Base-by-base conservation (phyloP, 2,797 vertebrate genomes). In the Babyrousa celebensis region DNA sequence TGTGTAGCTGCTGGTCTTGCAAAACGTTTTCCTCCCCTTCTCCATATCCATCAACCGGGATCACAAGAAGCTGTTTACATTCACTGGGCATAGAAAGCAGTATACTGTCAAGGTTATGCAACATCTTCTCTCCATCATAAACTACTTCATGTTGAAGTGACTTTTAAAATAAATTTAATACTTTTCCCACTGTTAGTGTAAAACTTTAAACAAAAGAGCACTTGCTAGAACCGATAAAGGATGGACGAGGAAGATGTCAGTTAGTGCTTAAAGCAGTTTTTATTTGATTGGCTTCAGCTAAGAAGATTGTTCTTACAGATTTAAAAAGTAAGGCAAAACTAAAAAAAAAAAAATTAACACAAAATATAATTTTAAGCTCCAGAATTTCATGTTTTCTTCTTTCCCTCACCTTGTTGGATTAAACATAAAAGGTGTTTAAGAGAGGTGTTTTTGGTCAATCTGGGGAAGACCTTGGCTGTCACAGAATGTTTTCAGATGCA, bases 251-350 rank as follows among this genome's bases (percentile, higher is more conserved):
- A 62, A 68, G 52, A 18, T 87, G 6, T 85, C 32, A 43, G 25
- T 75, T 54, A 63, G 5, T 85, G 25, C 9, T 72, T 89, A 52
- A 85, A 62, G 23, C 6, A 60, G 3, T 86, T 21, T 71, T 87
- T 82, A 77, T 80, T 75, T 85, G 25, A 79, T 74, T 86, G 75
- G 9, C 36, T 95, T 94, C 10, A 25, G 67, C 36, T 68, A 58
- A 40, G 32, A 58, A 58, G 20, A 56, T 48, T 86, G 25, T 92
- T 68, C 27, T 95, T 56, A 29, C 25, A 27, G 20, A 85, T 67
- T 86, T 91, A 43, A 68, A 94, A 87, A 89, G 25, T 75, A 82
- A 77, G 86, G 17, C 40, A 23, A 36, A 72, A 79, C 1, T 60
- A 75, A 78, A 77, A 85, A 80, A 84, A 5, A 5, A 74, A 27